Percentiles rank a stretch among this genome's conserved stretches.
Conservation (phyloP, 2,888 invertebrate species). For the Drosophila gaucha region DNA sequence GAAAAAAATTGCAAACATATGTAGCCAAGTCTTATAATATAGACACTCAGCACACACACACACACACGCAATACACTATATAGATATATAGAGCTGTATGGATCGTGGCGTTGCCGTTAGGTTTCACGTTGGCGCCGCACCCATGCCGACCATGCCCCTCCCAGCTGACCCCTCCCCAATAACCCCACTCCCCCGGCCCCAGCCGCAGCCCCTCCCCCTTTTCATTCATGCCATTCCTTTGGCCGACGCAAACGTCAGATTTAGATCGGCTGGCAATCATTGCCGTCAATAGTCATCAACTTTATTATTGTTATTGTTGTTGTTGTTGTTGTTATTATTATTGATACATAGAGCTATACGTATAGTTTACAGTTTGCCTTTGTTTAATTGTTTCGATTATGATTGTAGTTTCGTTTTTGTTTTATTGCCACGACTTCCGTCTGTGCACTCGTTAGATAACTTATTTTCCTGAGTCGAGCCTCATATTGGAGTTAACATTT, state of each 20-base stretch:
- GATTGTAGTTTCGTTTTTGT: constrained; percentile 35
- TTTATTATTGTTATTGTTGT: constrained; percentile 38
- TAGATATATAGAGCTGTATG: constrained; percentile 12
- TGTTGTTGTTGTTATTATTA: constrained; percentile 22
- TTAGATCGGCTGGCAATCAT: constrained; percentile 58
- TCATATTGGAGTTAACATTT: background rate
- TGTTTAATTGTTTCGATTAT: constrained; percentile 73
- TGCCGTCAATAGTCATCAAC: constrained; percentile 57
- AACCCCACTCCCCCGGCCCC: background rate
- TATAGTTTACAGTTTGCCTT: constrained; percentile 46
- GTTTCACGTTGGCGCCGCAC: constrained; percentile 73
- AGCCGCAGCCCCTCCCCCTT: background rate
- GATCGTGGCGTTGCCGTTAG: constrained; percentile 72
- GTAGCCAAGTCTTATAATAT: constrained; percentile 31
- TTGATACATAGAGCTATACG: constrained; percentile 17
- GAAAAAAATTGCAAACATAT: constrained; percentile 40
- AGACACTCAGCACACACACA: constrained; percentile 20
- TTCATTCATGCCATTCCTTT: constrained; percentile 25
- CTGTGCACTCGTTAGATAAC: constrained; percentile 15
- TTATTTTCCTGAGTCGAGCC: constrained; percentile 1
- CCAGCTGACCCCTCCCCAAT: constrained; percentile 22
- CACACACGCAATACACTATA: constrained; percentile 20
- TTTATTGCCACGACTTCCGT: constrained; percentile 46
- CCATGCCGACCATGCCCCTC: constrained; percentile 52
- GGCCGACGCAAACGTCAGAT: constrained; percentile 44